Base-by-base conservation (phyloP, 2,113 vertebrate species). In the Marmota monax region DNA sequence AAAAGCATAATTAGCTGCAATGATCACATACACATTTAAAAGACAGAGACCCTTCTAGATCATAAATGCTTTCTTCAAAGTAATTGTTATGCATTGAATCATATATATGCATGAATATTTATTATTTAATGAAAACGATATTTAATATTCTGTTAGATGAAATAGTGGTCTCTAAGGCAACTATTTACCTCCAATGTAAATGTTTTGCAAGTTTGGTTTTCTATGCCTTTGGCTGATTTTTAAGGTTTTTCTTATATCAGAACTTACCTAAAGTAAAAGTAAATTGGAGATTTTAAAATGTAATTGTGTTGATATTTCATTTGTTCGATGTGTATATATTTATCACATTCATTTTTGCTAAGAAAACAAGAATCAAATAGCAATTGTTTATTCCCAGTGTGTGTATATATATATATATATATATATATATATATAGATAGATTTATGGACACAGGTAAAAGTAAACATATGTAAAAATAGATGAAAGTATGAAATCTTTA, bases 281-380 rank as follows among this genome's bases (percentile, higher is more conserved):
- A 84, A 78, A 12, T 4, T 37, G 12, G 17, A 78, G 14, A 78
- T 74, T 58, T 84, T 32, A 27, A 83, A 51, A 65, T 32, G 14
- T 42, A 69, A 88, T 79, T 93, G 16, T 67, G 80, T 53, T 65
- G 23, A 7, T 76, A 86, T 69, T 90, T 95, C 5, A 72, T 89
- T 76, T 94, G 39, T 56, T 92, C 20, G n/a, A 6, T 29, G 65
- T 58, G 7, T 3, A 32, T n/a, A 3, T 58, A 92, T 48, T 53
- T 58, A 48, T 5, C 34, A 82, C 42, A 69, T 72, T 61, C 42
- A 79, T 4, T 69, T 97, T 95, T 86, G 20, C 51, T 9, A 86
- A 48, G 48, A 7, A 58, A 67, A 48, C 25, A 94, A 85, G 69
- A 23, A 58, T 32, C 22, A 92, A 87, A 32, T 84, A 86, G 63